Base-by-base conservation (phyloP, 2,113 vertebrate genomes). In the Urocitellus parryii region DNA sequence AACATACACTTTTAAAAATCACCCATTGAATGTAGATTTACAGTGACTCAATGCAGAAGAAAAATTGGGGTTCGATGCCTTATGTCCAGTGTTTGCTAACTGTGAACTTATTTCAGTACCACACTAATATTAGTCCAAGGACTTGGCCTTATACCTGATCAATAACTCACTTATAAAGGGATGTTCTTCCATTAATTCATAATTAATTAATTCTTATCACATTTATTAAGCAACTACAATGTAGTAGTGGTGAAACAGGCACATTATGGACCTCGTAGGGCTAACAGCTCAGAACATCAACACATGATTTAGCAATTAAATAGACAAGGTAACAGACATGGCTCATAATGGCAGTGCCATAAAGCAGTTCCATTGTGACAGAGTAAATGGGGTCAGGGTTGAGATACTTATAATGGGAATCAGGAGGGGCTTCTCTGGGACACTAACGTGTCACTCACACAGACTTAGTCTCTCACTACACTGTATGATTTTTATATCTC, bases 191-290 rank as follows among this genome's bases (percentile, higher is more conserved):
- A 68, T 67, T 63, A 58, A 39, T 56, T 83, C 9, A 27, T n/a
- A 45, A n/a, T 39, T 61, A 25, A 51, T 74, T 34, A 24, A 63
- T 48, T 68, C 58, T 84, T 37, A 45, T 37, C n/a, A 29, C 1
- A 10, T 10, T 39, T 13, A 25, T 18, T 39, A 32, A 63, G 10
- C 5, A 42, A 27, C 20, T 27, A 13, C 4, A 25, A 51, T 22
- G 29, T 6, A 1, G 8, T n/a, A 48, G 3, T 20, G n/a, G 37
- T 14, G 10, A 18, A 42, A 37, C 10, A 10, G 68, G 25, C 34
- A 86, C 22, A 1, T 0, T 4, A 6, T n/a, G 29, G 27, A 5
- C 0, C 32, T 70, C 34, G 17, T 0, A 32, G 27, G 24, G 2
- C 25, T 68, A 24, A 68, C 7, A n/a, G 5, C 17, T 32, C 25